Percentiles rank a stretch among this genome's conserved stretches.
phyloP scores from a whole-genome alignment of 2,888 invertebrate genomes.

The Busseola fusca region DNA sequence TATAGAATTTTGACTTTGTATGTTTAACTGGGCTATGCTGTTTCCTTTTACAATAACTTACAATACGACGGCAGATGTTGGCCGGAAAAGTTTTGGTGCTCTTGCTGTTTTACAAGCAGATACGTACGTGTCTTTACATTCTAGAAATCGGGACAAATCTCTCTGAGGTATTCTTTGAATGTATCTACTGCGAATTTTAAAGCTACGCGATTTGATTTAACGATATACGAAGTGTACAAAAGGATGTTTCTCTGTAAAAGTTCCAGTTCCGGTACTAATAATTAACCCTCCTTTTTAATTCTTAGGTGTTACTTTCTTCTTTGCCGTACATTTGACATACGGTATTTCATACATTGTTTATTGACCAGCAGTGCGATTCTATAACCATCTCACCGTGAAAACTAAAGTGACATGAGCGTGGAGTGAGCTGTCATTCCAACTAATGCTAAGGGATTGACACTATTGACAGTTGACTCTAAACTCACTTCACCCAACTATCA shows the following conservation, averaged over 20 bases:
- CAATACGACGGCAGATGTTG: slow-evolving; percentile 37
- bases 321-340: background rate
- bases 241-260: background rate
- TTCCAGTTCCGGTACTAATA: background rate
- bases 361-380: background rate
- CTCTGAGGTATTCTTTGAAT: background rate
- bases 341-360: background rate
- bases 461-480: no score
- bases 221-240: background rate
- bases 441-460: no score
- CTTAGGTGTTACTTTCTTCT: background rate
- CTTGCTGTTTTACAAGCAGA: slow-evolving; percentile 21
- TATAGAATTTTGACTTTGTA: slow-evolving; percentile 18
- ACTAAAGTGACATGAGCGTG: no score
- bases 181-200: background rate
- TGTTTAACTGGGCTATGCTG: slow-evolving; percentile 15
- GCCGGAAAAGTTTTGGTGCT: slow-evolving; percentile 33
- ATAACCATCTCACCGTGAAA: no score
- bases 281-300: background rate
- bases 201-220: background rate
- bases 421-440: no score
- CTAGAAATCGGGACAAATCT: slow-evolving; percentile 5
- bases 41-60: slow-evolving; percentile 46
- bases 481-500: no score
- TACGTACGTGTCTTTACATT: slow-evolving; percentile 28